Percentiles rank a stretch among this genome's conserved stretches.
phyloP scores from a whole-genome alignment of 2,888 invertebrate species.

The Aquatica leii region DNA sequence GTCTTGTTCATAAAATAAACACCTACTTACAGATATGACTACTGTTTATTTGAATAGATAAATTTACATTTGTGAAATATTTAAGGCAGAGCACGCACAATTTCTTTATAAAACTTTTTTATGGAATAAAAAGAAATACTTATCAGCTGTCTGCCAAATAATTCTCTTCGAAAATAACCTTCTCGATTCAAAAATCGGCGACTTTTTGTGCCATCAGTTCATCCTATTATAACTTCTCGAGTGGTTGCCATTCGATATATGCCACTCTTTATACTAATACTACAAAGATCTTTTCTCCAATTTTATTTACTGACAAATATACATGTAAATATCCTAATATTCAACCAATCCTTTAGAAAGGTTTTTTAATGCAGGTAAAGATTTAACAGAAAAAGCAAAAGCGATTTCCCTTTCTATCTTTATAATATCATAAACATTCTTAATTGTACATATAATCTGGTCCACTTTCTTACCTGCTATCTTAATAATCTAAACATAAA shows the following conservation, averaged over 20 bases:
- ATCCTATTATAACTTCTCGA: constrained; percentile 31
- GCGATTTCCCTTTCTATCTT: constrained; percentile 26
- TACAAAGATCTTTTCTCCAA: constrained; percentile 22
- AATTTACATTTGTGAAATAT: too few relatives aligned
- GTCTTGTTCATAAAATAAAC: too few relatives aligned
- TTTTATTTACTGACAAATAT: constrained; percentile 35
- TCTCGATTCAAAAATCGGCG: constrained; percentile 22
- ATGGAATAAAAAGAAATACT: constrained; percentile 1
- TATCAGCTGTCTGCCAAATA: constrained; percentile 14
- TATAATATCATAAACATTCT: not conserved
- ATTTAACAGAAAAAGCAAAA: constrained; percentile 26
- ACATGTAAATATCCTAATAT: constrained; percentile 33
- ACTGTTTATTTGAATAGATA: too few relatives aligned
- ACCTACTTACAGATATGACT: too few relatives aligned
- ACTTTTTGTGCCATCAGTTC: constrained; percentile 23
- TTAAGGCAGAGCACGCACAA: too few relatives aligned
- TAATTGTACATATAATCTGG: constrained; percentile 5
- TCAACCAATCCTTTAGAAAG: constrained; percentile 19
- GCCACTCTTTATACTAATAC: constrained; percentile 24
- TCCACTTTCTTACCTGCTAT: constrained; percentile 22
- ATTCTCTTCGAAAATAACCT: constrained; percentile 17
- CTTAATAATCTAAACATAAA: constrained; percentile 49
- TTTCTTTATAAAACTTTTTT: too few relatives aligned
- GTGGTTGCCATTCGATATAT: constrained; percentile 22
- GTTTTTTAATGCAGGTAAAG: constrained; percentile 20